phyloP scores from a whole-genome alignment of 1,140 invertebrate species.

The Zaprionus ghesquierei region DNA sequence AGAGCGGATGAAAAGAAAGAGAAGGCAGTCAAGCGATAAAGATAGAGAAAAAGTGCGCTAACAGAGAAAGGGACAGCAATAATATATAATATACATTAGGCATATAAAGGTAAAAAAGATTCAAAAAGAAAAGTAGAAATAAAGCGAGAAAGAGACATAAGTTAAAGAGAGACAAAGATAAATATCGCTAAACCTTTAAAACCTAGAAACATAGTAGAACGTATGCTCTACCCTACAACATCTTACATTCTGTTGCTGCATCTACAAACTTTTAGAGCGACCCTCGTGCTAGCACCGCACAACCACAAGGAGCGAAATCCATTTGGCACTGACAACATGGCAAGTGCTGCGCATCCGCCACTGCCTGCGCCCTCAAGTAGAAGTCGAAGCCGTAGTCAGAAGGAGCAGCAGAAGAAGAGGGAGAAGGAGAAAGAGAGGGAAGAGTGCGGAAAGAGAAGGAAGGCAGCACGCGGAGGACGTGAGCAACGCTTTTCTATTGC shows the following conservation, averaged over 20 bases:
- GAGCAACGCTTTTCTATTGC: conserved; percentile 28
- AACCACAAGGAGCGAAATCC: conserved; percentile 19
- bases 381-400: background rate
- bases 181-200: background rate
- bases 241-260: background rate
- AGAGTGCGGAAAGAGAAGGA: too few species aligned
- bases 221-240: background rate
- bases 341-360: conserved; percentile 46
- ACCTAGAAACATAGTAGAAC: too few species aligned
- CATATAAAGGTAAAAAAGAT: too few species aligned
- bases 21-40: too few species aligned
- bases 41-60: too few species aligned
- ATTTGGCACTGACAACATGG: conserved; percentile 44
- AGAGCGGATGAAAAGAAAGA: too few species aligned
- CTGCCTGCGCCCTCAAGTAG: background rate
- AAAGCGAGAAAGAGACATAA: too few species aligned
- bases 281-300: conserved; percentile 2
- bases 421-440: background rate
- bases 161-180: background rate
- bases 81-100: too few species aligned
- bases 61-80: too few species aligned
- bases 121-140: too few species aligned
- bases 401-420: background rate
- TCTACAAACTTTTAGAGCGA: background rate
- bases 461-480: conserved; percentile 15